A percentile compares a stretch with the other conserved stretches of the same genome.
Conservation (phyloP, 1,140 invertebrate species). For the Halesus radiatus region DNA sequence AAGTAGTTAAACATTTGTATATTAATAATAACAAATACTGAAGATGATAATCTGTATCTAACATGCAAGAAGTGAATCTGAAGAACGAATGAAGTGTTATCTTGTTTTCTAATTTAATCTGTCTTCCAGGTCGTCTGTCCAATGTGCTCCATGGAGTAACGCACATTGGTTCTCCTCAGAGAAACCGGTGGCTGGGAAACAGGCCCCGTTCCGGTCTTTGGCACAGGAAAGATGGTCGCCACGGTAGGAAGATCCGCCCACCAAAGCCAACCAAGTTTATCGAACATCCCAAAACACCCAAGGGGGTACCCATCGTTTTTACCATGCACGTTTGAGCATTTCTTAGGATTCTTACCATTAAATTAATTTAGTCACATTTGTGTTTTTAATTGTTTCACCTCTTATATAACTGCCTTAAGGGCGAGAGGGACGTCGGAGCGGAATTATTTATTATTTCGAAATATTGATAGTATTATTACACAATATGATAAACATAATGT, state of each 20-base stretch:
- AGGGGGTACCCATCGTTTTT: neutral
- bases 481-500: too few species aligned
- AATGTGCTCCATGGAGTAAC: slow-evolving; percentile 82
- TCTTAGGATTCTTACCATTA: neutral
- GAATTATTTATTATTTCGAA: too few species aligned
- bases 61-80: too few species aligned
- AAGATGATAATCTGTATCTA: too few species aligned
- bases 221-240: slow-evolving; percentile 91
- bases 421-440: too few species aligned
- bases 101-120: too few species aligned
- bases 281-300: neutral
- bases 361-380: slow-evolving; percentile 8
- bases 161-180: slow-evolving; percentile 87
- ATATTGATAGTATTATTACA: too few species aligned
- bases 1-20: too few species aligned
- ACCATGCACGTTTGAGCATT: slow-evolving; percentile 21
- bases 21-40: too few species aligned
- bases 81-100: too few species aligned
- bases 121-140: slow-evolving; percentile 80
- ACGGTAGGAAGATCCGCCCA: slow-evolving; percentile 88
- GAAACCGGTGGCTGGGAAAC: slow-evolving; percentile 87
- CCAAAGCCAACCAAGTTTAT: slow-evolving; percentile 66
- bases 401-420: too few species aligned
- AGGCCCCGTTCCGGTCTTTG: slow-evolving; percentile 92
- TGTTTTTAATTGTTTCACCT: neutral